phyloP scores from a whole-genome alignment of 1,140 invertebrate species.

The Maniola jurtina region DNA sequence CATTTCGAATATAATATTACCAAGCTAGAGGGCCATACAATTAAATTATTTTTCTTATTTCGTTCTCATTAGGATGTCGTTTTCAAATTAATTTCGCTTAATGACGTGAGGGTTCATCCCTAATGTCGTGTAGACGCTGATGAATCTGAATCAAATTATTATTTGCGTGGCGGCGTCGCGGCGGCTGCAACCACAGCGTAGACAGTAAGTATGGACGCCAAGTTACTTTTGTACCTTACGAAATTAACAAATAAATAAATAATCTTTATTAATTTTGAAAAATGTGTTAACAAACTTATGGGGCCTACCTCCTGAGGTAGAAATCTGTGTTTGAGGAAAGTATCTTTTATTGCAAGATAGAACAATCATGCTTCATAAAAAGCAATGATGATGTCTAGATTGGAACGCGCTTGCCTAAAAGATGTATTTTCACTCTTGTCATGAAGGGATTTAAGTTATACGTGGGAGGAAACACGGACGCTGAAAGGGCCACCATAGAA shows the following conservation, averaged over 20 bases:
- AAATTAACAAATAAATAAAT: not conserved
- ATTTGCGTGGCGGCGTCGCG: conserved; percentile 36
- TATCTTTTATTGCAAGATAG: too few relatives aligned
- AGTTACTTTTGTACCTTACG: conserved; percentile 11
- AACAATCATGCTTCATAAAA: too few relatives aligned
- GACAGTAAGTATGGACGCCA: conserved; percentile 17
- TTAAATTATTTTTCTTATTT: conserved; percentile 3
- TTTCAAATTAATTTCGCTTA: conserved; percentile 30
- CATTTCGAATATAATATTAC: too few relatives aligned
- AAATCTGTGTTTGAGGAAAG: too few relatives aligned
- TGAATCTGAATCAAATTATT: conserved; percentile 66
- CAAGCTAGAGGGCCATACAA: not conserved
- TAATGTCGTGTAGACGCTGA: conserved; percentile 48
- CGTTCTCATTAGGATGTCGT: conserved; percentile 4
- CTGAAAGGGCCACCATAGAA: too few relatives aligned
- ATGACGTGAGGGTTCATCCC: conserved; percentile 35
- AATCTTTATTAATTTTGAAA: not conserved
- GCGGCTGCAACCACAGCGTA: conserved; percentile 29
- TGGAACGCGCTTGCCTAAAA: too few relatives aligned
- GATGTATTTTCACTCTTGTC: too few relatives aligned
- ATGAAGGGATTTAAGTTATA: too few relatives aligned
- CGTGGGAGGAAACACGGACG: too few relatives aligned
- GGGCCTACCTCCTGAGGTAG: too few relatives aligned
- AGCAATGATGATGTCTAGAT: too few relatives aligned
- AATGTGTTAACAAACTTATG: not conserved